Evolutionary conservation across 1,140 invertebrate genomes (phyloP), one percentile per base, ranked within the genome.

Genomic region (Bombus pascuorum): DNA sequence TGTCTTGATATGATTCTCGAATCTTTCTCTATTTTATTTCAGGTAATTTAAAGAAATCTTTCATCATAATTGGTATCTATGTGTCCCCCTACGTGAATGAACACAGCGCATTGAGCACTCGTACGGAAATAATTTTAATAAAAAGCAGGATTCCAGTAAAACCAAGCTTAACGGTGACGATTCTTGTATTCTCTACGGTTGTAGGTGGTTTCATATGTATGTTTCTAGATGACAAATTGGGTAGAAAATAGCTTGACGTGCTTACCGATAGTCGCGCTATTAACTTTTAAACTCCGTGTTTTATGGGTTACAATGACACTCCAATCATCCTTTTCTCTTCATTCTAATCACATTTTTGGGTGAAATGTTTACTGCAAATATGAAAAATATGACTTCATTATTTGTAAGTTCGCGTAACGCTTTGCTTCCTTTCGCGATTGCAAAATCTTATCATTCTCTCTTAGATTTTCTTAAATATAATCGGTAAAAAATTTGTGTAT

Each of bases 341-440:
- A 91, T 95, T n/a, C 93, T 95, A 0, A 93, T 87, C 25, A 92
- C 93, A 3, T 85, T 96, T 6, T 74, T 94, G 3, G 88, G 94
- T 9, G 95, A 95, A 86, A 90, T 95, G n/a, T 95, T 95, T 82
- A 92, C 93, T 1, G 93, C 93, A 22, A 93, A 86, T 72, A 78
- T 95, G 10, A 95, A 95, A 68, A 92, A 92, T 28, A 62, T 94
- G 0, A 92, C 96, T 0, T 96, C 96, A 0, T 92, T 96, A 15
- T 87, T 92, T 6, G 95, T 95, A 42, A 93, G 96, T 3, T 91
- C 94, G 4, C 87, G 95, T n/a, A 96, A 95, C 18, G 89, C 95
- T 32, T 80, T 95, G 0, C 92, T 96, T 53, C 95, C 96, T 1
- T 97, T 97, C 91, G 73, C 96, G 4, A 95, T 96, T 8, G 96